phyloP scores from a whole-genome alignment of 2,113 vertebrate genomes.

The Chaetops frenatus region DNA sequence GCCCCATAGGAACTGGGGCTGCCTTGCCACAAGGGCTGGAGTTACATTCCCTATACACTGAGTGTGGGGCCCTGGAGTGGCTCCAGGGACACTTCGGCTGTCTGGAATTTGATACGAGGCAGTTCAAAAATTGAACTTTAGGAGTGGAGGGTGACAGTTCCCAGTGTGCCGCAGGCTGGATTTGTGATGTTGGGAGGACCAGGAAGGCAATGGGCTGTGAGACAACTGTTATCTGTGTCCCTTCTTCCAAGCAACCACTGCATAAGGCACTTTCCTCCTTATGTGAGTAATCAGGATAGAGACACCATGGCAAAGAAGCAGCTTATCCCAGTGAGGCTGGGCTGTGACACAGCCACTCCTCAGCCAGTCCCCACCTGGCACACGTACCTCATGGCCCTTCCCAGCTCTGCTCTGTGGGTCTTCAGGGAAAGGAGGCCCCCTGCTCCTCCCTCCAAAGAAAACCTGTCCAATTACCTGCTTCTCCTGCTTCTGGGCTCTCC shows the following conservation, averaged over 20 bases:
- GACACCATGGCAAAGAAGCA: fast-evolving
- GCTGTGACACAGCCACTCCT: not conserved
- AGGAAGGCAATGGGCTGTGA: fast-evolving
- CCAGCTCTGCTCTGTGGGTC: fast-evolving
- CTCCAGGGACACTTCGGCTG: not conserved
- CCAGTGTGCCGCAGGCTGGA: fast-evolving
- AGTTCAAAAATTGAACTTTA: not conserved
- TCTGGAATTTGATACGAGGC: not conserved
- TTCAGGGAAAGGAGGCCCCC: not conserved
- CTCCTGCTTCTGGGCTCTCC: conserved; percentile 73
- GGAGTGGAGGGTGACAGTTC: not conserved
- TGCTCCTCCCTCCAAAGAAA: not conserved
- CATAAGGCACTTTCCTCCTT: fast-evolving
- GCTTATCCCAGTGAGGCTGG: not conserved
- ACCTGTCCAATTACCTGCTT: conserved; percentile 70
- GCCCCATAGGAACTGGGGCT: fast-evolving
- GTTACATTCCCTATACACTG: fast-evolving
- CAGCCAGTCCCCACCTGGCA: not conserved
- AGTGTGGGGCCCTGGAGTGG: fast-evolving
- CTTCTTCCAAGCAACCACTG: not conserved
- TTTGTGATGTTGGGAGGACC: fast-evolving
- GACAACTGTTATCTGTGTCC: fast-evolving
- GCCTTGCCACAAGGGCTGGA: not conserved
- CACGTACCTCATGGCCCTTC: not conserved
- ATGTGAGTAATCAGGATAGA: too few species aligned